Base-by-base conservation (phyloP, 2,113 vertebrate species). In the Orcinus orca region DNA sequence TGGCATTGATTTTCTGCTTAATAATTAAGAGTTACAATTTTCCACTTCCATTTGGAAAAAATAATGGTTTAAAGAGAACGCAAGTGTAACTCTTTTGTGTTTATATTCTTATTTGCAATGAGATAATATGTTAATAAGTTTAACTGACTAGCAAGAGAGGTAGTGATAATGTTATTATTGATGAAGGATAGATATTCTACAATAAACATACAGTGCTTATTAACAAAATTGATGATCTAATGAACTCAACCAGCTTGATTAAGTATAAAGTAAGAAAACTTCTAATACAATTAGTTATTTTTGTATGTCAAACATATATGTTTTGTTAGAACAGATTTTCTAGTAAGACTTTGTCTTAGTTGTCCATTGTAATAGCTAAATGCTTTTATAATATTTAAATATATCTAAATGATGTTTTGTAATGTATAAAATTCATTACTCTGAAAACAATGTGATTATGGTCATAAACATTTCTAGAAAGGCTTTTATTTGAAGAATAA, bases 81-180 rank as follows among this genome's bases (percentile, higher is more conserved):
- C 10, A 58, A 8, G 62, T 50, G 18, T 71, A 80, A 74, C 53
- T 97, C 6, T 81, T 38, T 63, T 96, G 70, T 97, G n/a, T 82
- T 98, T 62, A 93, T 88, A 93, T 50, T 53, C 77, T 96, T 95
- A 97, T 85, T 96, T 96, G 12, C 74, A 97, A 73, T 97, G 95
- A 79, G 15, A 76, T 26, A 93, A 58, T 90, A 73, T 67, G 70
- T 94, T 98, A 97, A 67, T 67, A 70, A 70, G 70, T 50, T 88
- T 97, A 97, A 97, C 96, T 97, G 65, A 36, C 53, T 77, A 96
- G 26, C 84, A 95, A 91, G 36, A 93, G 13, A 87, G 87, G 58
- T 90, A 96, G 29, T 33, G 94, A 9, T 80, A 93, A 60, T 0
- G 36, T 44, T 88, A 95, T 93, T 95, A 90, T 94, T 87, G 58